Evolutionary conservation across 92 coral and sea anemone genomes (phyloP).

Genomic region (Virgularia gustaviana): DNA sequence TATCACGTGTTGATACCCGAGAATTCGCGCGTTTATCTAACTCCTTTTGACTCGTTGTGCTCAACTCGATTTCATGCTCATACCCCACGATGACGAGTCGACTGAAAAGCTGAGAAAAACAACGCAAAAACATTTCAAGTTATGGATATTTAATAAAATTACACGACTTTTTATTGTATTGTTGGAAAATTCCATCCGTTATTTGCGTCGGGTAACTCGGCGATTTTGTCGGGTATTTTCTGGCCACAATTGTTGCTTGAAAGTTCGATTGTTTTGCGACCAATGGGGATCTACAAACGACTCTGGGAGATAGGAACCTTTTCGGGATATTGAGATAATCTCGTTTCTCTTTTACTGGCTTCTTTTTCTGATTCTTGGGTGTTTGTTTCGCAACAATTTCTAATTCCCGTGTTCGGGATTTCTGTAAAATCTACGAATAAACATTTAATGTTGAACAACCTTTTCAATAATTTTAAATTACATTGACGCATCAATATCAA

Average conservation of each 20-base stretch:
- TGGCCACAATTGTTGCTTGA: constrained; percentile 13
- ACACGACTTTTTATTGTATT: no score
- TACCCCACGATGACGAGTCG: no score
- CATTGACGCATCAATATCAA: not conserved
- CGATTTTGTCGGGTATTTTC: constrained; percentile 3
- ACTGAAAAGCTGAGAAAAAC: no score
- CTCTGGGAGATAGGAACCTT: constrained; percentile 14
- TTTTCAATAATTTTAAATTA: not conserved
- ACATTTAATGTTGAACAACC: not conserved
- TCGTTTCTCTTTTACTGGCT: not conserved
- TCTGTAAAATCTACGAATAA: constrained; percentile 13
- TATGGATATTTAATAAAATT: no score
- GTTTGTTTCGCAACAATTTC: constrained; percentile 13
- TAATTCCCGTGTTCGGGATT: constrained; percentile 1
- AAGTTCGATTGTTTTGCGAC: constrained; percentile 18
- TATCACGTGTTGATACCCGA: not conserved
- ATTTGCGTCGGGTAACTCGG: not conserved
- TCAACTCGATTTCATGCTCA: no score
- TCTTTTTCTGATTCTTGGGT: not conserved
- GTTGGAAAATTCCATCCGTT: not conserved
- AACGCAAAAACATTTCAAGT: no score
- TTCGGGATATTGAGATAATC: not conserved
- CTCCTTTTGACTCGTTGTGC: no score
- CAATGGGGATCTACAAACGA: constrained; percentile 3
- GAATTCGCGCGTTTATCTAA: not conserved